These are phyloP conservation scores for Mohoua ochrocephala DNA, from an alignment of 2,113 vertebrate species.

Conservation along the genomic window DNA sequence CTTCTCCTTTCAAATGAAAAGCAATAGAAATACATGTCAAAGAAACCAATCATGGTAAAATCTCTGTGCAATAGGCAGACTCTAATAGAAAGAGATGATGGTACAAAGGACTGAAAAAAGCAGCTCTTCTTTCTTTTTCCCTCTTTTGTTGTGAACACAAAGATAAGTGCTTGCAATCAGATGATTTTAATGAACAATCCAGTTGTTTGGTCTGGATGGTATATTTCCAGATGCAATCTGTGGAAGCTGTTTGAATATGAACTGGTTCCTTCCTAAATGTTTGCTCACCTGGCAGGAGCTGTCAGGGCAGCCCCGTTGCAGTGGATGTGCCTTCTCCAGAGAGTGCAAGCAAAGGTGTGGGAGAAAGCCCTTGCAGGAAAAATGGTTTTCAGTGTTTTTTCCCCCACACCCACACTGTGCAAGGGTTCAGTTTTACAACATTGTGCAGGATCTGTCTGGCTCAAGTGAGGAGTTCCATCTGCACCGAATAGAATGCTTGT, in stretches of 20 bases:
- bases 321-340: background rate
- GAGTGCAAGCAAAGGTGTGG: background rate
- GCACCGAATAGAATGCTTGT: background rate
- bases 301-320: background rate
- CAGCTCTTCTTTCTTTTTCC: background rate
- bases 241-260: background rate
- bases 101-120: slow-evolving; percentile 35
- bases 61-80: slow-evolving; percentile 28
- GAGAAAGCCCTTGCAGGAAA: background rate
- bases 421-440: background rate
- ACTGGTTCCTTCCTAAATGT: background rate
- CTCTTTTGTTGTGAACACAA: slow-evolving; percentile 55
- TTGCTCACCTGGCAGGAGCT: background rate
- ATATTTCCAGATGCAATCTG: background rate
- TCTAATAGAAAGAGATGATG: slow-evolving; percentile 31
- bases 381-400: background rate
- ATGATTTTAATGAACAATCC: slow-evolving; percentile 40
- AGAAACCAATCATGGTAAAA: slow-evolving; percentile 60
- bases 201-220: slow-evolving; percentile 1
- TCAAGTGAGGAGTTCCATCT: background rate
- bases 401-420: fast-evolving
- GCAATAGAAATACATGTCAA: slow-evolving; percentile 19
- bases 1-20: slow-evolving; percentile 65
- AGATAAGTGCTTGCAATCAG: slow-evolving; percentile 48
- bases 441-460: background rate